Conservation (phyloP, 2,113 vertebrate genomes). For the Panthera leo region DNA sequence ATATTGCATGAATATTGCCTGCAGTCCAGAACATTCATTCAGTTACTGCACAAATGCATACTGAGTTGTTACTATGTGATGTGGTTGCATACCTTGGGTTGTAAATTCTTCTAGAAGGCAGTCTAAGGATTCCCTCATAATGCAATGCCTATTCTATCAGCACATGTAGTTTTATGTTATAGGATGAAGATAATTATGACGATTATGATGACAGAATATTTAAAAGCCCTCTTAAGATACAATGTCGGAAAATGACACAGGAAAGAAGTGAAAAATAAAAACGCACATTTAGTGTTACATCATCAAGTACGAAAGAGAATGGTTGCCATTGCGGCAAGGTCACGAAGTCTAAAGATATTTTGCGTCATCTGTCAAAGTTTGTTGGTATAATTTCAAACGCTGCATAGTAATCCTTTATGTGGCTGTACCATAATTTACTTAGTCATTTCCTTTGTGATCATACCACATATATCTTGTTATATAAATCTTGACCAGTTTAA, state of each 20-base stretch:
- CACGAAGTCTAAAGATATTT: background rate
- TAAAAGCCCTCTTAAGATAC: background rate
- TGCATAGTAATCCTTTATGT: background rate
- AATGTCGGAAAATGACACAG: background rate
- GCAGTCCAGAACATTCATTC: background rate
- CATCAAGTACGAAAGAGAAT: background rate
- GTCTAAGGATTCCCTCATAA: background rate
- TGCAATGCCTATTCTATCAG: background rate
- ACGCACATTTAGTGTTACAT: background rate
- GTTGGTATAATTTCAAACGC: background rate
- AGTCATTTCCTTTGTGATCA: background rate
- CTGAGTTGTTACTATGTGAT: background rate
- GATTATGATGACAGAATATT: background rate
- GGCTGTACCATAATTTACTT: background rate
- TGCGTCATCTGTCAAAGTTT: background rate
- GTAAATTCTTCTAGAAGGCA: background rate
- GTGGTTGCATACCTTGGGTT: background rate
- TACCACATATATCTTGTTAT: background rate
- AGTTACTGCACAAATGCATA: background rate
- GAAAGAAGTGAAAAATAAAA: constrained; percentile 2
- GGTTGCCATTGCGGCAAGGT: background rate
- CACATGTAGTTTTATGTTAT: background rate
- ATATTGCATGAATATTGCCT: too few species aligned
- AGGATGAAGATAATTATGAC: background rate
- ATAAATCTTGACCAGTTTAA: background rate